Base-by-base conservation (phyloP, 2,797 vertebrate genomes). In the Rhynchotus rufescens region DNA sequence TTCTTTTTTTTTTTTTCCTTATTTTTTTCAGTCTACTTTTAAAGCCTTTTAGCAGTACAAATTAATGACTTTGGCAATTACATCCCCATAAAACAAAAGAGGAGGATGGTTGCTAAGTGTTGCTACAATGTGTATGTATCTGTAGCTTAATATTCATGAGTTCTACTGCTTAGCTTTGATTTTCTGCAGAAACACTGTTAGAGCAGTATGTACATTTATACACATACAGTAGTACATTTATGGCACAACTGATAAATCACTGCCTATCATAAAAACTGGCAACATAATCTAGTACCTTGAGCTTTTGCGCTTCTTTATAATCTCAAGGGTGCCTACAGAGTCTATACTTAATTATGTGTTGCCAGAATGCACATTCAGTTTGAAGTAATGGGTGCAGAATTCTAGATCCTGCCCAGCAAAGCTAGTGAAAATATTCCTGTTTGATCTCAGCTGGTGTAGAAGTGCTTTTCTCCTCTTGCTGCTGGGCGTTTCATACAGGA, bases 221-320 rank as follows among this genome's bases (percentile, higher is more conserved):
- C 40, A 40, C 40, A 40, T 40, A 40, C 40, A 40, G 40, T 40
- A 12, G 49, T 59, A 77, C 8, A 82, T 78, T 92, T 91, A 34
- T 82, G 95, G 72, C 62, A 80, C 78, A 78, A 92, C 80, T 94
- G 93, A 93, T 76, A 92, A 96, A 93, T 86, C 84, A 79, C 78
- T 87, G 73, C 56, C 67, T 80, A 90, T 56, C 16, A 3, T 62
- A 83, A 90, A 59, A 88, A 38, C 42, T 84, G 80, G 69, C 76
- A 92, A 64, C 60, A 81, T 45, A 72, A 90, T 83, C 84, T 69
- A 85, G 76, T 66, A 90, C 64, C 66, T 92, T 0, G 0, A 83
- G 56, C 62, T 83, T 88, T 20, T 92, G 80, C 67, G 47, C 67
- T 65, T 96, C 65, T 65, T 92, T 90, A 88, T 61, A 40, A 76